These are phyloP conservation scores for Bradypus variegatus DNA, from an alignment of 2,797 vertebrate species.

Conservation along the genomic window DNA sequence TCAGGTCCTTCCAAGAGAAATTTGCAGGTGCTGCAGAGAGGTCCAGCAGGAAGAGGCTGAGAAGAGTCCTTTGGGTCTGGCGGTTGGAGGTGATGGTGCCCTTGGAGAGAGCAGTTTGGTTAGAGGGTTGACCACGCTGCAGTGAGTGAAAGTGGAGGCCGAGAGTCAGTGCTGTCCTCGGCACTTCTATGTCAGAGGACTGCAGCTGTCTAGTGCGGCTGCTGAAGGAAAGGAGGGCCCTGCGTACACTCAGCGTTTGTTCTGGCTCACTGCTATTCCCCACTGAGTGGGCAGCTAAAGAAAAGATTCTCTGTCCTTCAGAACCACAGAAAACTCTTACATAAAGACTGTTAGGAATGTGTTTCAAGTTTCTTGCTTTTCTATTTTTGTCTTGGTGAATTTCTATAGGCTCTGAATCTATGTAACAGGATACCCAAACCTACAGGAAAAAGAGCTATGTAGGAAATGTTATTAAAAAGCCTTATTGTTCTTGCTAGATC, in stretches of 20 bases:
- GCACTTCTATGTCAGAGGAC: background rate
- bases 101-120: background rate
- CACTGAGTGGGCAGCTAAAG: background rate
- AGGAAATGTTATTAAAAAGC: constrained; percentile 1
- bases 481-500: background rate
- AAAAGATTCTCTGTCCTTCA: constrained; percentile 39
- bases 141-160: background rate
- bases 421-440: background rate
- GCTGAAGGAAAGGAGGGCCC: background rate
- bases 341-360: background rate
- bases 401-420: background rate
- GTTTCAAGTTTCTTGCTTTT: constrained; percentile 38
- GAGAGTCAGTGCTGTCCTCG: background rate
- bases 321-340: background rate
- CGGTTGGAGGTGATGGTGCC: background rate
- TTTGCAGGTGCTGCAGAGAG: background rate
- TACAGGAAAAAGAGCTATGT: background rate
- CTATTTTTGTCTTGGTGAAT: constrained; percentile 25
- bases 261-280: background rate
- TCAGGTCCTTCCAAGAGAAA: background rate
- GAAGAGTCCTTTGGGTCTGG: background rate
- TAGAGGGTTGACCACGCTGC: background rate
- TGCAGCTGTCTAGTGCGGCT: background rate
- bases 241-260: background rate
- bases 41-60: background rate